Evolutionary conservation across 2,888 invertebrate genomes (phyloP).

Genomic region (Agrotis ipsilon): DNA sequence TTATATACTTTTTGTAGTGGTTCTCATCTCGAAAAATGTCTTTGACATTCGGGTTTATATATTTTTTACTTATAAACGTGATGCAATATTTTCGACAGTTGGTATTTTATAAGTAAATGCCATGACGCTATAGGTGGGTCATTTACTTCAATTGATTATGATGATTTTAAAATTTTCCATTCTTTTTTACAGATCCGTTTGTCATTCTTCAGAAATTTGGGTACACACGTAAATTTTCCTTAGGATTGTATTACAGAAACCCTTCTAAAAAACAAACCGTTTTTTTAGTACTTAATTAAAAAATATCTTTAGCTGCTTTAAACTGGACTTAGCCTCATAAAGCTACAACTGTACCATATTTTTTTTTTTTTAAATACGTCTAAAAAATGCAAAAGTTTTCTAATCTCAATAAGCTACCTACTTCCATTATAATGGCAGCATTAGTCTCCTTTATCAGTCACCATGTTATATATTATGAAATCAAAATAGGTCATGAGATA

Average conservation of each 20-base stretch:
- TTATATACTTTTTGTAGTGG: slow-evolving; percentile 32
- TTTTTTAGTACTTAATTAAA: no score
- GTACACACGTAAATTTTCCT: background rate
- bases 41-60: slow-evolving; percentile 52
- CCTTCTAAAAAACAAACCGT: no score
- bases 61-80: slow-evolving; percentile 52
- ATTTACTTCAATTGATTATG: slow-evolving; percentile 29
- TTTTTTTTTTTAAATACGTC: no score
- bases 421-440: background rate
- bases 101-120: slow-evolving; percentile 7
- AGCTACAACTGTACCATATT: background rate
- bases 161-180: background rate
- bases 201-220: no score
- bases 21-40: slow-evolving; percentile 56
- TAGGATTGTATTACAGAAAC: no score
- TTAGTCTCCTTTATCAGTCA: background rate
- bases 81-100: slow-evolving; percentile 38
- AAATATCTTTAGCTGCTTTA: background rate
- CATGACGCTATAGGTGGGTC: slow-evolving; percentile 17
- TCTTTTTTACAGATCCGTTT: no score
- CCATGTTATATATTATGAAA: slow-evolving; percentile 12
- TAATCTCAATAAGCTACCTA: no score
- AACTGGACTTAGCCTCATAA: background rate
- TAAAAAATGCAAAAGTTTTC: background rate
- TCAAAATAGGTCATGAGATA: slow-evolving; percentile 51